phyloP scores from a whole-genome alignment of 1,140 invertebrate species.

The Papilio dardanus region DNA sequence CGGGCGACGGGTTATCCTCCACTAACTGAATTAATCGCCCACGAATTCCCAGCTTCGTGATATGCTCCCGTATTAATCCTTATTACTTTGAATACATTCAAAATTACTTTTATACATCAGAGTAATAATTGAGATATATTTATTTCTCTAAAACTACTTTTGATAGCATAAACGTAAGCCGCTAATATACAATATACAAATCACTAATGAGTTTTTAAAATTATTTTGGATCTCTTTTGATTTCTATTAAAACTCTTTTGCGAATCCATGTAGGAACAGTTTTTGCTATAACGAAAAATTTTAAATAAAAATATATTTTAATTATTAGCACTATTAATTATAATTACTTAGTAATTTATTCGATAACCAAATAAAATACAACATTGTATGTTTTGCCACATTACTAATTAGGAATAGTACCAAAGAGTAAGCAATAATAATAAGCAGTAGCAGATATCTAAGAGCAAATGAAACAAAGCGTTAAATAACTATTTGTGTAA shows the following conservation, averaged over 20 bases:
- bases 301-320: too few relatives aligned
- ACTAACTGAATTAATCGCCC: constrained; percentile 38
- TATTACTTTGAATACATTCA: constrained; percentile 8
- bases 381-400: not conserved
- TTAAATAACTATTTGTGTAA: not conserved
- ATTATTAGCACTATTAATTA: too few relatives aligned
- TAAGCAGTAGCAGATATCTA: constrained; percentile 1
- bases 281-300: too few relatives aligned
- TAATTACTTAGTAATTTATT: too few relatives aligned
- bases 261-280: too few relatives aligned
- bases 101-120: not conserved
- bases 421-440: not conserved
- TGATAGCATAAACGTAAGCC: not conserved
- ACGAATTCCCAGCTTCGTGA: constrained; percentile 10
- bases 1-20: constrained; percentile 29
- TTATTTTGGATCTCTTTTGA: too few relatives aligned
- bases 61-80: constrained; percentile 23
- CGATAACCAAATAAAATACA: not conserved
- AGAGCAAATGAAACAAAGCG: constrained; percentile 10
- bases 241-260: too few relatives aligned
- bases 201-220: too few relatives aligned
- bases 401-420: not conserved
- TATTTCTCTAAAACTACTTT: not conserved
- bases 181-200: too few relatives aligned
- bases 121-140: not conserved